These are phyloP conservation scores for Tholera decimalis DNA, from an alignment of 2,888 invertebrate species.

Conservation along the genomic window DNA sequence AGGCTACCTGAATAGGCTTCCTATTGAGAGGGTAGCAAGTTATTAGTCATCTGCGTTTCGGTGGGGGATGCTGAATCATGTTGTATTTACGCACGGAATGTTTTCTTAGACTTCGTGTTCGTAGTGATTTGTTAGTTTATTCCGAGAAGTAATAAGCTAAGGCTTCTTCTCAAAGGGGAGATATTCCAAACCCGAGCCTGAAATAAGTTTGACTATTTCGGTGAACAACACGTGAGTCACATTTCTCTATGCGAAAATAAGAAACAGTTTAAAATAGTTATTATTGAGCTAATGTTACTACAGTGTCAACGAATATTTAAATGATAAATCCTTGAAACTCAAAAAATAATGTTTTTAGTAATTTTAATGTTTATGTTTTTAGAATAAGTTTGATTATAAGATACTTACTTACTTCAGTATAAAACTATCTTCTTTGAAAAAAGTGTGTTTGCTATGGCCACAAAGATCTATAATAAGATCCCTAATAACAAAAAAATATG, in stretches of 20 bases:
- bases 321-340: too few relatives aligned
- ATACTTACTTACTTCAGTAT: too few relatives aligned
- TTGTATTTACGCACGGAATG: slow-evolving; percentile 10
- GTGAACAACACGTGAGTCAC: slow-evolving; percentile 13
- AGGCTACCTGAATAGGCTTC: slow-evolving; percentile 38
- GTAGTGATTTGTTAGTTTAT: neutral
- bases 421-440: too few relatives aligned
- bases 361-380: too few relatives aligned
- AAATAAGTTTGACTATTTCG: neutral
- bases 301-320: too few relatives aligned
- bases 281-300: too few relatives aligned
- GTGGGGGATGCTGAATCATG: neutral
- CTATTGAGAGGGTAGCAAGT: slow-evolving; percentile 3
- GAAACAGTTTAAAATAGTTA: too few relatives aligned
- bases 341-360: too few relatives aligned
- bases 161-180: neutral
- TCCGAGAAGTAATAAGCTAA: neutral
- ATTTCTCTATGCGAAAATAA: neutral
- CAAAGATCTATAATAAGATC: too few relatives aligned
- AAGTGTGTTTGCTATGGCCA: too few relatives aligned
- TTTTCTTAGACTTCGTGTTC: slow-evolving; percentile 16
- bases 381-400: too few relatives aligned
- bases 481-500: too few relatives aligned
- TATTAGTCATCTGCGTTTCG: slow-evolving; percentile 25
- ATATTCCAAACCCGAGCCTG: neutral